These are phyloP conservation scores for Heliothis subflexa DNA, from an alignment of 1,140 invertebrate genomes.

Conservation along the genomic window DNA sequence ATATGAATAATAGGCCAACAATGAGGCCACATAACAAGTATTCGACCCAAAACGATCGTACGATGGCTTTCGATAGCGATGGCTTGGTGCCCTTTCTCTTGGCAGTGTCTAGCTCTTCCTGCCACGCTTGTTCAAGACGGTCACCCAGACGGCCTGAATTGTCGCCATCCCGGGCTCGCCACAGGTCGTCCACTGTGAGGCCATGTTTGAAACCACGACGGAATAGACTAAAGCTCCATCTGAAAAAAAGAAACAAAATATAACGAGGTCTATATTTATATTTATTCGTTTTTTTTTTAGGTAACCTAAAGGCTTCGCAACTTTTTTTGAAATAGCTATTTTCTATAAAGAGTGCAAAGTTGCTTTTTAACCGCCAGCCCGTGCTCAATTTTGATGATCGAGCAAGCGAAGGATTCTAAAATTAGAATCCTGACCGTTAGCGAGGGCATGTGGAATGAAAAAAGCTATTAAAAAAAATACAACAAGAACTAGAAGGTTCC, in stretches of 20 bases:
- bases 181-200: conserved; percentile 87
- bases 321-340: too few species aligned
- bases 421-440: too few species aligned
- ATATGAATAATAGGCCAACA: conserved; percentile 72
- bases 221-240: conserved; percentile 78
- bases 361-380: too few species aligned
- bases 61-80: conserved; percentile 81
- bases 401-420: too few species aligned
- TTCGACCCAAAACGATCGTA: conserved; percentile 83
- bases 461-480: too few species aligned
- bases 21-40: conserved; percentile 78
- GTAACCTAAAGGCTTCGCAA: too few species aligned
- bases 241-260: conserved; percentile 51
- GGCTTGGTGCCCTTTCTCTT: conserved; percentile 68
- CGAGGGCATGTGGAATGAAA: too few species aligned
- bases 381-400: too few species aligned
- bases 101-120: conserved; percentile 76
- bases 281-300: too few species aligned
- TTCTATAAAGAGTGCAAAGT: too few species aligned
- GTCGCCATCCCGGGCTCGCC: conserved; percentile 87
- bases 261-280: too few species aligned
- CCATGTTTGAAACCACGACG: conserved; percentile 82
- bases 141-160: conserved; percentile 87
- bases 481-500: too few species aligned
- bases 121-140: conserved; percentile 86